Evolutionary conservation across 1,140 invertebrate genomes (phyloP), one percentile per base, ranked within the genome.

Genomic region (Cydia pomonella): DNA sequence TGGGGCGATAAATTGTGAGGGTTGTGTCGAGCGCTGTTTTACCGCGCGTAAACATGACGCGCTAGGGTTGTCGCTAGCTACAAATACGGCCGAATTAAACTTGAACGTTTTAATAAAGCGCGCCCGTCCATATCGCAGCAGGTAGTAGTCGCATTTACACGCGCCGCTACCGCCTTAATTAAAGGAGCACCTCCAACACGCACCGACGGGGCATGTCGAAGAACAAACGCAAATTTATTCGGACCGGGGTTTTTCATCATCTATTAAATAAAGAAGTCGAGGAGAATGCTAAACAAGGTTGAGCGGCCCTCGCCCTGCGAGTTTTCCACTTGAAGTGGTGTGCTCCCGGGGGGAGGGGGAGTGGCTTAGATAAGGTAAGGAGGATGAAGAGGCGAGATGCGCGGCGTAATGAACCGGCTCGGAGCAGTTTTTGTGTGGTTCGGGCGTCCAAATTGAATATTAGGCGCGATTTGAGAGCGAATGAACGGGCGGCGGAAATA

Each of bases 201-300:
- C 84, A 87, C 80, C 86, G 80, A 83, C 81, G 78, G 80, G 79
- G 80, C 82, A 83, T 87, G 89, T 89, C 84, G 85, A 75, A 82
- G 85, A 87, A 87, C 84, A 87, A 87, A 86, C 82, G 87, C 81
- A 89, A 90, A 90, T 90, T 90, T 90, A 91, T 89, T 90, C 85
- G 82, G 82, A 86, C 83, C 84, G 83, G 86, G 86, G 85, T 86
- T 88, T 91, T 90, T 87, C 84, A 87, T 86, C 86, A 91, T 88
- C 89, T 90, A 91, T 91, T 92, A 91, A 92, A 91, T 90, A 91
- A 91, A 91, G 90, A 91, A 89, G 84, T 89, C 84, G 89, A 85
- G 86, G 85, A 89, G 88, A 92, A 91, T 91, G 91, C 88, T 91
- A 91, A 92, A 88, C 88, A 92, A 92, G 89, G 88, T 90, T 86